Evolutionary conservation across 1,140 invertebrate genomes (phyloP), one percentile per base, ranked within the genome.

Genomic region (Rhizoglyphus robini): DNA sequence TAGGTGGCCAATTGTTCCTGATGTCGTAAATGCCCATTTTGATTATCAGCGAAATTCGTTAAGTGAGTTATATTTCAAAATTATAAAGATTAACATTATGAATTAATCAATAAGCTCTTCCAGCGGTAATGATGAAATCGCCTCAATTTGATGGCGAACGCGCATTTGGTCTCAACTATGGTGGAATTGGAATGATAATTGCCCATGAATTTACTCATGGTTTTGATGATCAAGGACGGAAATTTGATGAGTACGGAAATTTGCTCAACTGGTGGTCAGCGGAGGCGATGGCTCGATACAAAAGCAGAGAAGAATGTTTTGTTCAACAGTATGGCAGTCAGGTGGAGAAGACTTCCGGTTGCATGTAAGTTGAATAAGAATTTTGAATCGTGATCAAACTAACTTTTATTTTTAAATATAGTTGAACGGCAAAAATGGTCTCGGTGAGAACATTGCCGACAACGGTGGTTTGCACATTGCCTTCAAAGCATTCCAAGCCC

Each of bases 401-500:
- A 41, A 41, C 27, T 1, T n/a, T 15, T 4, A 41, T n/a, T n/a
- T 30, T 15, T 66, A 65, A 3, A 48, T 38, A n/a, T 84, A 65
- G 51, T 27, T 65, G 23, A 65, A 65, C 23, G 64, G 64, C 8
- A 47, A 46, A 2, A 65, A 65, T 32, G 65, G 60, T n/a, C 13
- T 65, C 15, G 61, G 66, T 38, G 66, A 67, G 57, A 67, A 67
- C 27, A 63, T 63, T 3, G 66, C 66, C 5, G 80, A 81, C 70
- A 81, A 81, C 70, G 80, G 79, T 63, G 80, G 80, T 25, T 66
- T 87, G 0, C 78, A 81, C 13, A 75, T 80, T 41, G 81, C 84
- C 0, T 82, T 79, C 65, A 68, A 73, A 51, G 48, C 68, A 13
- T 67, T 65, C 36, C 65, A 64, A 61, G 67, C 62, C 47, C 23